Base-by-base conservation (phyloP, 2,797 vertebrate genomes). In the Leptoclinus maculatus region DNA sequence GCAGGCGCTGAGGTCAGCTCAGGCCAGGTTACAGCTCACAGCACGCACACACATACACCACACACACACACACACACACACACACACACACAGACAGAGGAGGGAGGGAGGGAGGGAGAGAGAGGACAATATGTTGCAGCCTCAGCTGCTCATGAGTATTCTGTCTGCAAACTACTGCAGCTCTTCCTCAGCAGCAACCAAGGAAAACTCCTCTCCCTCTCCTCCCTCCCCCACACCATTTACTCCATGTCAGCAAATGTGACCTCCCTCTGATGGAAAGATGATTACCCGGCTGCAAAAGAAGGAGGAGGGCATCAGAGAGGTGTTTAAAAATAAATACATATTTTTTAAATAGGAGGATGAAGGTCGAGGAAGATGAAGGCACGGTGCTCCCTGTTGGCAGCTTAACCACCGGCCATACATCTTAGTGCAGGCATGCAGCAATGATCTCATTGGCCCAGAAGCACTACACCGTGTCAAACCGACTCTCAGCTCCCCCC, bases 91-190 rank as follows among this genome's bases (percentile, higher is more conserved):
- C 51, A 27, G 2, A 7, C 7, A 36, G 13, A n/a, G 36, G 32
- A 53, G 53, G 76, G 74, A 60, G 19, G 14, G 41, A 39, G 47
- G 29, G 60, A 19, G n/a, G 25, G 49, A 38, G 58, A 53, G 63
- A 25, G 64, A 38, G 53, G 60, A 32, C 51, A 75, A 43, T 83
- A 80, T 85, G 80, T 88, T 87, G 85, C 88, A 91, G 88, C 74
- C 69, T 79, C 60, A 74, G 83, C 78, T 79, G 83, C 95, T 96
- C 92, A 96, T 95, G 93, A 95, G 95, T 95, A 96, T 95, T 95
- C 95, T 17, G 92, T 82, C 88, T 92, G 95, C 95, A 95, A 93
- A 93, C 94, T 91, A 94, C 94, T 96, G 95, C 95, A 95, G 95
- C 88, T 94, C 87, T 87, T 83, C 87, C 89, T 90, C 85, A 59